phyloP scores from a whole-genome alignment of 2,888 invertebrate species.

The Heliconius charithonia region DNA sequence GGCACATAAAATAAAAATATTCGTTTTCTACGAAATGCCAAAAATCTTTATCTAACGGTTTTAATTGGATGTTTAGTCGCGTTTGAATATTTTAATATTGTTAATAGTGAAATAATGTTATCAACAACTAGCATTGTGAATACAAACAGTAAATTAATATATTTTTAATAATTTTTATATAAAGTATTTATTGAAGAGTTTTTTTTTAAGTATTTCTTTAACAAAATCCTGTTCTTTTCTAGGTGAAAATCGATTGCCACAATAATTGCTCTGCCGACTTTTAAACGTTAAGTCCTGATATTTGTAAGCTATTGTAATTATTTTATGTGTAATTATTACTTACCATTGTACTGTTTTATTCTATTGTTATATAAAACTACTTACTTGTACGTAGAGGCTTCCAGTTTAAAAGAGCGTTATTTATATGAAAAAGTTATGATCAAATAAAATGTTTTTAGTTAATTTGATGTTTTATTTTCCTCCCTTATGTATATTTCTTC shows the following conservation, averaged over 20 bases:
- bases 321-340: conserved; percentile 43
- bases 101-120: neutral
- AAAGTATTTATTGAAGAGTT: neutral
- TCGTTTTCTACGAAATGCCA: neutral
- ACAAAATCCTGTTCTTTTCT: conserved; percentile 58
- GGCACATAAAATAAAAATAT: neutral
- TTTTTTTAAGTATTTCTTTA: conserved; percentile 8
- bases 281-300: conserved; percentile 54
- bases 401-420: conserved; percentile 78
- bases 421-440: conserved; percentile 77
- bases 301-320: conserved; percentile 48
- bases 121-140: neutral
- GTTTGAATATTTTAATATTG: neutral
- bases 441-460: conserved; percentile 79
- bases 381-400: conserved; percentile 79
- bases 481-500: neutral
- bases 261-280: conserved; percentile 56
- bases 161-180: neutral
- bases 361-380: conserved; percentile 52
- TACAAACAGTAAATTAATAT: conserved; percentile 14
- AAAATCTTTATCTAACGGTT: neutral
- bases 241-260: conserved; percentile 79
- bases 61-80: neutral
- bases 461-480: conserved; percentile 57
- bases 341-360: conserved; percentile 57